phyloP scores from a whole-genome alignment of 2,888 invertebrate species.

The Xestia rhomboidea region DNA sequence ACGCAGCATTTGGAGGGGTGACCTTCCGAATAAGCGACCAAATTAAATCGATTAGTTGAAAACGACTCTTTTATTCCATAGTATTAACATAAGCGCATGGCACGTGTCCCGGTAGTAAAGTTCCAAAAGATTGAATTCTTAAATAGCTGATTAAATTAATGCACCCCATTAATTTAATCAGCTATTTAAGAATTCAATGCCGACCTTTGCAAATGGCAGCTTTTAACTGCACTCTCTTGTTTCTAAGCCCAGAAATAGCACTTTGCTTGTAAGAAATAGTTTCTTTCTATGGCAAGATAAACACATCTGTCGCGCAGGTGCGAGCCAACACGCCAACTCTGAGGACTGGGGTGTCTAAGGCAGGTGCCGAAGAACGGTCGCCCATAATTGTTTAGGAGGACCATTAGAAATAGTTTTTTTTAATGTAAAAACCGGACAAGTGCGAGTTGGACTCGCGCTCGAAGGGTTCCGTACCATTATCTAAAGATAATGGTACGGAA shows the following conservation, averaged over 20 bases:
- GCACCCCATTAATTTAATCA: constrained; percentile 58
- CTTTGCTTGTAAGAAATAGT: constrained; percentile 51
- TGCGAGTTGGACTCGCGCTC: no score
- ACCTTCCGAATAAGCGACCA: constrained; percentile 67
- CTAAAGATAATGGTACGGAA: no score
- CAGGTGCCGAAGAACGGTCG: constrained; percentile 66
- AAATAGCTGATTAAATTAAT: no score
- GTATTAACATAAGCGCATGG: constrained; percentile 50
- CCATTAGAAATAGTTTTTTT: constrained; percentile 43
- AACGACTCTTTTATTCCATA: constrained; percentile 40
- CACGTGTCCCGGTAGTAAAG: constrained; percentile 66
- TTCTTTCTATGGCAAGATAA: constrained; percentile 44
- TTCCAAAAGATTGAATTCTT: constrained; percentile 46
- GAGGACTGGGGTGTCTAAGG: constrained; percentile 58
- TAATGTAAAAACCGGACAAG: no score
- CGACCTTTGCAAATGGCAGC: constrained; percentile 50
- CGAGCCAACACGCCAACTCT: constrained; percentile 64
- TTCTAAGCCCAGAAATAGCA: constrained; percentile 43
- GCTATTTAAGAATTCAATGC: constrained; percentile 63
- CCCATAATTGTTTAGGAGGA: constrained; percentile 47
- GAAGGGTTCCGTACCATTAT: no score
- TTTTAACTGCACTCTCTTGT: constrained; percentile 27
- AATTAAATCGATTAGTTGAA: constrained; percentile 52
- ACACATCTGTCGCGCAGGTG: constrained; percentile 87
- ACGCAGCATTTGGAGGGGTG: constrained; percentile 63